Base-by-base conservation (phyloP, 2,113 vertebrate genomes). In the Corythaeola cristata region DNA sequence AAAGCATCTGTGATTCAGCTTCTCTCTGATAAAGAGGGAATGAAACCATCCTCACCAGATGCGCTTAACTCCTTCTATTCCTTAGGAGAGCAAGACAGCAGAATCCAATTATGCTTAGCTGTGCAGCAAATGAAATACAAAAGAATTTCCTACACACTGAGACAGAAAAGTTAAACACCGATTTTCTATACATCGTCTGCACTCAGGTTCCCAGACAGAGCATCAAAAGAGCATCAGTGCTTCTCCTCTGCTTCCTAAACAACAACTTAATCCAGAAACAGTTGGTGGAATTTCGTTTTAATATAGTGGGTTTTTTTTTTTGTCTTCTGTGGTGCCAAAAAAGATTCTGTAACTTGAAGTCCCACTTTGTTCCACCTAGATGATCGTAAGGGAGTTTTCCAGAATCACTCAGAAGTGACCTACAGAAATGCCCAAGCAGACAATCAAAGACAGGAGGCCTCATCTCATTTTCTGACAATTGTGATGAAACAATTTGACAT, bases 81-180 rank as follows among this genome's bases (percentile, higher is more conserved):
- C 63, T 80, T 45, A 53, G 0, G 5, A 67, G 30, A 91, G 8
- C 0, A 1, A 69, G n/a, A 9, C 4, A 63, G 45, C 19, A 52
- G 41, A 94, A 83, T 5, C 16, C 30, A 15, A 4, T 71, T 66
- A n/a, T 12, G 12, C 1, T 4, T 28, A 37, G 39, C 59, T 58
- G 24, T 37, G 35, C 49, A 62, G 27, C 32, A 74, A 92, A 90
- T 8, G 32, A 2, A 28, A 28, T 7, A n/a, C 5, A 49, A 49
- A 92, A 49, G 0, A 23, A 32, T 0, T 2, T 6, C 17, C 17
- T 19, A 47, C 39, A 18, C 6, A 3, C 3, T 6, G 33, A 55
- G 14, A 66, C 22, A 53, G 19, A 27, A 30, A 39, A 88, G 16
- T 33, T 32, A 39, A 39, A 52, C 1, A 11, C 11, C 20, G 6